Conservation (phyloP, 1,140 invertebrate genomes). For the Berghia stephanieae region DNA sequence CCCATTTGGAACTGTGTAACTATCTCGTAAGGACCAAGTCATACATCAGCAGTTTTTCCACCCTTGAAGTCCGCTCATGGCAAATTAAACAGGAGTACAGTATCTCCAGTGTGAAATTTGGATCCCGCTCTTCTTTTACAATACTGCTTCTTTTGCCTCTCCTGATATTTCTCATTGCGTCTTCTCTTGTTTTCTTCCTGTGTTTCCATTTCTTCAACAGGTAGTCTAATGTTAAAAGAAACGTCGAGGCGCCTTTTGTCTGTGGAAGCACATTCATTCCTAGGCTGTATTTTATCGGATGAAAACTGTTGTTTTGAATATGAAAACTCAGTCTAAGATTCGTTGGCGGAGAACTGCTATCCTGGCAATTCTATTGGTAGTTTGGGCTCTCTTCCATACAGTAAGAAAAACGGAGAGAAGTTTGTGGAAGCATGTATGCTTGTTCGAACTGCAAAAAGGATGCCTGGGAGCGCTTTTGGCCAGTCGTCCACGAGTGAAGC, state of each 20-base stretch:
- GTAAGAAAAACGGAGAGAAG: neutral
- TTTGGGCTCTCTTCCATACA: constrained; percentile 15
- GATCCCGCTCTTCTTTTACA: neutral
- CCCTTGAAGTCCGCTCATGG: neutral
- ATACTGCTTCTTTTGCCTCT: neutral
- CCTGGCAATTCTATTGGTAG: constrained; percentile 1
- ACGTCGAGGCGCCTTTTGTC: neutral
- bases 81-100: neutral
- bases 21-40: constrained; percentile 4
- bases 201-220: neutral
- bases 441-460: constrained; percentile 8
- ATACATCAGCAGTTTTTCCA: constrained; percentile 1
- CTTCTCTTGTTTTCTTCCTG: neutral
- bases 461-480: constrained; percentile 8
- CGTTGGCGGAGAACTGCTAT: neutral
- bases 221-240: neutral
- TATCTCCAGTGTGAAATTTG: constrained; percentile 5
- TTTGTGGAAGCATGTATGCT: constrained; percentile 10
- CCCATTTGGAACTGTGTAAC: neutral
- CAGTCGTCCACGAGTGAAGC: constrained; percentile 1
- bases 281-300: neutral
- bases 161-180: neutral
- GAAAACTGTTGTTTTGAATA: neutral
- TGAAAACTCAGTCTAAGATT: neutral
- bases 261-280: neutral